phyloP scores from a whole-genome alignment of 2,888 invertebrate genomes.

The Drosophila stalkeri region DNA sequence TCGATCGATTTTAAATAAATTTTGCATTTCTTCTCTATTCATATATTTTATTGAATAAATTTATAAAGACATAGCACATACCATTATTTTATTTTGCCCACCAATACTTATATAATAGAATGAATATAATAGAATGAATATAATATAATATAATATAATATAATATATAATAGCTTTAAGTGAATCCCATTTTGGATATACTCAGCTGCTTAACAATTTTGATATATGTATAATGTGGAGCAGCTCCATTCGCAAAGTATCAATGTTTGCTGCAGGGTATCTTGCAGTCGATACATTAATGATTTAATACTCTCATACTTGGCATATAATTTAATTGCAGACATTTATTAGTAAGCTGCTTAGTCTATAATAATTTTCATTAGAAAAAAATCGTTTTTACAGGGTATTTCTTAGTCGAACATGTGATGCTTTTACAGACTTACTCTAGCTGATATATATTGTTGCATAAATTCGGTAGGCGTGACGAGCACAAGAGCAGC shows the following conservation, averaged over 20 bases:
- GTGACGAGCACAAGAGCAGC: constrained; percentile 53
- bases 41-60: not conserved
- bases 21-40: too few relatives aligned
- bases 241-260: not conserved
- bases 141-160: too few relatives aligned
- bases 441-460: constrained; percentile 2
- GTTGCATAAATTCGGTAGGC: constrained; percentile 56
- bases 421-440: not conserved
- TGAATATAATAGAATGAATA: too few relatives aligned
- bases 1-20: not conserved
- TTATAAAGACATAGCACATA: not conserved
- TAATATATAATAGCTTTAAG: too few relatives aligned
- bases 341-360: not conserved
- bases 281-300: not conserved
- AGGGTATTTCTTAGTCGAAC: not conserved
- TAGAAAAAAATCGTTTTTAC: rapidly evolving
- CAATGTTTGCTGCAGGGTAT: not conserved
- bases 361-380: not conserved
- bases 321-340: not conserved
- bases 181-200: too few relatives aligned
- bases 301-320: rapidly evolving
- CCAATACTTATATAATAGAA: not conserved
- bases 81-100: too few relatives aligned
- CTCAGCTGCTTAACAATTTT: too few relatives aligned
- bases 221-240: too few relatives aligned